Percentiles rank a stretch among this genome's conserved stretches.
Conservation (phyloP, 2,113 vertebrate genomes). For the Marcusenius ussheri region DNA sequence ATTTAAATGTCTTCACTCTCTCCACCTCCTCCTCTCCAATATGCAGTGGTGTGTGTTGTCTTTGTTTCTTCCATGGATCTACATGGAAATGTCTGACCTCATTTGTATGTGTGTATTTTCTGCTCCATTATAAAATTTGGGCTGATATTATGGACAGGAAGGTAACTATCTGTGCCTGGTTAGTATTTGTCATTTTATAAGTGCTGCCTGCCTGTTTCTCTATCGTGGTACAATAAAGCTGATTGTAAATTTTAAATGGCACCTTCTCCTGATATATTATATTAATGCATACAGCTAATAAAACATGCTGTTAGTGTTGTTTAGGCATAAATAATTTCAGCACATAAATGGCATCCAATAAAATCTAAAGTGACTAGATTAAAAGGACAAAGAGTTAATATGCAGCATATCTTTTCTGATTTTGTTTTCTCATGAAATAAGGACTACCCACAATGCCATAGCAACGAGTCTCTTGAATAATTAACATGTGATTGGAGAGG, state of each 20-base stretch:
- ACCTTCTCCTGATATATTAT: background rate
- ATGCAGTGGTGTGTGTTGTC: no score
- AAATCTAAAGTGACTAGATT: background rate
- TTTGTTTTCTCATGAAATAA: background rate
- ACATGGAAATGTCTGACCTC: background rate
- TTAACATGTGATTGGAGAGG: background rate
- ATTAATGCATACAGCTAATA: background rate
- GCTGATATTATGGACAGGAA: background rate
- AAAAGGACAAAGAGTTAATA: background rate
- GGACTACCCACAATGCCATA: background rate
- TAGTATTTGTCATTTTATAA: background rate
- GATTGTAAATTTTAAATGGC: background rate
- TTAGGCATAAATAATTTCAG: background rate
- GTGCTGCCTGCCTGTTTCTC: background rate
- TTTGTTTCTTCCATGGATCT: no score
- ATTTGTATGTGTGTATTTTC: background rate
- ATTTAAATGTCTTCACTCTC: no score
- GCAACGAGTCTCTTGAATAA: background rate
- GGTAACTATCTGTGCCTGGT: background rate
- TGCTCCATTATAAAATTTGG: background rate
- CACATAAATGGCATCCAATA: background rate
- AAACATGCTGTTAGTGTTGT: background rate
- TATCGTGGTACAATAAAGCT: background rate
- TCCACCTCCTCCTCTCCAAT: no score
- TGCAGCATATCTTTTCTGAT: background rate